Evolutionary conservation across 2,888 invertebrate species (phyloP).

Genomic region (Agrilus mali): DNA sequence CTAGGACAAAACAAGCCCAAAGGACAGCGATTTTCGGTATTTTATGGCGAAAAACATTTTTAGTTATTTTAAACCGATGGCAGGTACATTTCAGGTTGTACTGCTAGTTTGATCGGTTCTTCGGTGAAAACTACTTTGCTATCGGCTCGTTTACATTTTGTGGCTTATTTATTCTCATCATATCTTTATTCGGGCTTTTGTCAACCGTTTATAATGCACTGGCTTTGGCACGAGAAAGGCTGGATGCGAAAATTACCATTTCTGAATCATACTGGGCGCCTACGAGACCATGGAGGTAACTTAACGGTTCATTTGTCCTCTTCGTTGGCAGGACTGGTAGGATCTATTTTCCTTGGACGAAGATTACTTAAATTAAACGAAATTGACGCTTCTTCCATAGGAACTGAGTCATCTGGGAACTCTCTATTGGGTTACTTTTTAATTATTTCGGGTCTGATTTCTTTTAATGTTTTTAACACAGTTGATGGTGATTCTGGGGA

Average conservation of each 20-base stretch:
- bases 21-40: conserved; percentile 10
- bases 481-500: conserved; percentile 9
- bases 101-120: conserved; percentile 23
- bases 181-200: conserved; percentile 22
- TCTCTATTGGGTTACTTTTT: conserved; percentile 22
- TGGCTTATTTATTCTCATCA: conserved; percentile 22
- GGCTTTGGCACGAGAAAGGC: conserved; percentile 27
- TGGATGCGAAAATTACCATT: conserved; percentile 24
- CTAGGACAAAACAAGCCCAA: too few species aligned
- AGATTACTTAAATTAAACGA: conserved; percentile 25
- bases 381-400: conserved; percentile 26
- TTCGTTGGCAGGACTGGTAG: conserved; percentile 25
- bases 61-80: not conserved
- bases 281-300: conserved; percentile 27
- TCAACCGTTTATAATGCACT: conserved; percentile 29
- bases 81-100: conserved; percentile 22
- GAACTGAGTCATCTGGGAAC: conserved; percentile 18
- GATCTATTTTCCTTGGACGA: conserved; percentile 25
- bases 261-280: conserved; percentile 13
- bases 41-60: not conserved
- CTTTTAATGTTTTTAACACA: conserved; percentile 10
- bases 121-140: conserved; percentile 25
- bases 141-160: conserved; percentile 24
- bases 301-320: conserved; percentile 25
- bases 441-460: conserved; percentile 25